Evolutionary conservation across 2,797 vertebrate genomes (phyloP).

Genomic region (Chaetophractus vellerosus): DNA sequence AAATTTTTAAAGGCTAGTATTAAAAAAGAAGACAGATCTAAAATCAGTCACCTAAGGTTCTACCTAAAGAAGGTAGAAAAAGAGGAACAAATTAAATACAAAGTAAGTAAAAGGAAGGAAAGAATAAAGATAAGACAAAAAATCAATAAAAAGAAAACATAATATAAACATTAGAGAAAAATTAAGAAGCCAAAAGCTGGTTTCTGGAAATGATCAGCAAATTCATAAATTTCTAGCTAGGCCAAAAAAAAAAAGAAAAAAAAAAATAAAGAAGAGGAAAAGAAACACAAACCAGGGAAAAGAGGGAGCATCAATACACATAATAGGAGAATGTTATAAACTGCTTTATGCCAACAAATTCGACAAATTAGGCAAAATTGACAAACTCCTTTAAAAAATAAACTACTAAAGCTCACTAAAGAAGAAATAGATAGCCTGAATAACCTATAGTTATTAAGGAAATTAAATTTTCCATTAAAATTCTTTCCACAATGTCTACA

Average conservation of each 20-base stretch:
- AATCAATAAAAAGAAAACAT: background rate
- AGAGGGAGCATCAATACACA: background rate
- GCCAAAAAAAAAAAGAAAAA: background rate
- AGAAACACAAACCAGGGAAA: background rate
- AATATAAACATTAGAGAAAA: background rate
- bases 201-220: background rate
- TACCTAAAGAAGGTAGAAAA: background rate
- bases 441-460: background rate
- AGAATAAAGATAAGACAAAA: background rate
- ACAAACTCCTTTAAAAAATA: background rate
- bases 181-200: background rate
- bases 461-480: background rate
- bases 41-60: background rate
- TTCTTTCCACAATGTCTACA: background rate
- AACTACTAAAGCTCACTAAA: background rate
- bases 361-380: background rate
- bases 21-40: background rate
- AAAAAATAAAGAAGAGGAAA: too few species aligned
- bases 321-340: background rate
- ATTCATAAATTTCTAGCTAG: background rate
- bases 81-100: background rate
- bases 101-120: background rate
- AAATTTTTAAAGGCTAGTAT: background rate
- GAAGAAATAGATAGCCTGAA: background rate
- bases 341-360: background rate